phyloP scores from a whole-genome alignment of 2,888 invertebrate species.

The Barypeithes pellucidus region DNA sequence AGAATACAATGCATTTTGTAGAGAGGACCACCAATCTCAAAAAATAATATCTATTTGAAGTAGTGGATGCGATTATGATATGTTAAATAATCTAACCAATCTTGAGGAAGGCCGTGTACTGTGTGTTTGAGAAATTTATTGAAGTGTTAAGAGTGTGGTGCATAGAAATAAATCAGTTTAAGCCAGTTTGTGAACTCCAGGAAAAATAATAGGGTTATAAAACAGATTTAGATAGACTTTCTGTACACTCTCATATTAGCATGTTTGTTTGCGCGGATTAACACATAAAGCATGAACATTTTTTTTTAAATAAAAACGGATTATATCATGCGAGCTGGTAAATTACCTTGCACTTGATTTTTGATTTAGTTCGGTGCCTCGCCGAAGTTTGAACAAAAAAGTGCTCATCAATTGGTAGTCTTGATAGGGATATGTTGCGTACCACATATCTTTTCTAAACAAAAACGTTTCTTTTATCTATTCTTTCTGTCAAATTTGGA shows the following conservation, averaged over 20 bases:
- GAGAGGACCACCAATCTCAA: slow-evolving; percentile 13
- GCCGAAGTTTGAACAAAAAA: slow-evolving; percentile 7
- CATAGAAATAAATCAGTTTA: too few species aligned
- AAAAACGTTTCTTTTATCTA: slow-evolving; percentile 27
- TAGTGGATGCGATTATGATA: too few species aligned
- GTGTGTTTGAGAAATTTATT: too few species aligned
- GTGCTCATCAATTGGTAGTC: not conserved
- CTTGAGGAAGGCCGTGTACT: too few species aligned
- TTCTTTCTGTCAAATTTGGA: not conserved
- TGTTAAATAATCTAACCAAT: too few species aligned
- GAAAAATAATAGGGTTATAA: too few species aligned
- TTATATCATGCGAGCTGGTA: not conserved
- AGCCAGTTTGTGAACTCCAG: too few species aligned
- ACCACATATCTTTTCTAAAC: slow-evolving; percentile 43
- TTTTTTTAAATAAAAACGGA: not conserved
- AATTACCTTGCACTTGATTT: not conserved
- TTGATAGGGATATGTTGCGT: slow-evolving; percentile 31
- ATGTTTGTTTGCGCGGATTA: not conserved
- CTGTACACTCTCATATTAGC: not conserved
- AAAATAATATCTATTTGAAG: too few species aligned
- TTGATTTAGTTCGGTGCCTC: slow-evolving; percentile 5
- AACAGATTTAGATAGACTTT: not conserved
- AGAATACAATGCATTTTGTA: not conserved
- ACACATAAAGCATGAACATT: slow-evolving; percentile 11
- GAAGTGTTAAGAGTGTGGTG: too few species aligned